phyloP scores from a whole-genome alignment of 53 echinoderm and acorn worm species.

The Holothuria leucospilota region DNA sequence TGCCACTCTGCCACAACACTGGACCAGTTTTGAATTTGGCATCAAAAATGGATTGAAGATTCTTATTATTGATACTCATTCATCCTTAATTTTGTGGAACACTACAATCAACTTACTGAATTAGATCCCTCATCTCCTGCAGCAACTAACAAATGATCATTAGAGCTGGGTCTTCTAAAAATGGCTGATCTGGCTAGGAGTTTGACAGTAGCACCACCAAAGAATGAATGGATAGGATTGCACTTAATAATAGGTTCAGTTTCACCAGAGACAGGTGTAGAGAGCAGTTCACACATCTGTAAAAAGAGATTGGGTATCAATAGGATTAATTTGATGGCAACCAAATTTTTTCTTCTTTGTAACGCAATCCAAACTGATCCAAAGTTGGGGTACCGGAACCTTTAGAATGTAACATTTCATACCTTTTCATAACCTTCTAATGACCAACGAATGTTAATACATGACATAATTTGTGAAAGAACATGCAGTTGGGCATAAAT shows the following conservation, averaged over 20 bases:
- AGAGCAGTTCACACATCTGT: constrained; percentile 87
- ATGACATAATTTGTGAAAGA: too few relatives aligned
- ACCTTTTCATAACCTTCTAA: not conserved
- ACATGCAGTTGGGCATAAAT: too few relatives aligned
- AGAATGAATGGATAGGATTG: constrained; percentile 87
- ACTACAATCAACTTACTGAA: constrained; percentile 68
- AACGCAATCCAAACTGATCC: not conserved
- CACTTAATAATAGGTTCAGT: constrained; percentile 64
- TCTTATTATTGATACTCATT: too few relatives aligned
- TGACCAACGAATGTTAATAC: too few relatives aligned
- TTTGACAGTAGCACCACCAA: constrained; percentile 94
- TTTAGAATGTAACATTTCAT: too few relatives aligned
- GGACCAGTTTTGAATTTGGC: too few relatives aligned
- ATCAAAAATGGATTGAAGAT: too few relatives aligned
- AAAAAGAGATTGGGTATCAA: not conserved
- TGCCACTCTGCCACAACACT: too few relatives aligned
- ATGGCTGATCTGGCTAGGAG: constrained; percentile 81
- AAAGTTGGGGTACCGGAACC: too few relatives aligned
- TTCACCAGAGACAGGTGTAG: constrained; percentile 34
- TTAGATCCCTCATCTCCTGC: constrained; percentile 91
- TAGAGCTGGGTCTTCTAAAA: constrained; percentile 64
- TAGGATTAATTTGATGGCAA: not conserved
- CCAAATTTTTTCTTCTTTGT: not conserved
- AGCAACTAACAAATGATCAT: constrained; percentile 72
- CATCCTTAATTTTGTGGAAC: too few relatives aligned